A percentile compares a stretch with the other conserved stretches of the same genome.
Evolutionary conservation across 2,113 vertebrate genomes (phyloP).

Genomic region (Tylochromis polylepis): DNA sequence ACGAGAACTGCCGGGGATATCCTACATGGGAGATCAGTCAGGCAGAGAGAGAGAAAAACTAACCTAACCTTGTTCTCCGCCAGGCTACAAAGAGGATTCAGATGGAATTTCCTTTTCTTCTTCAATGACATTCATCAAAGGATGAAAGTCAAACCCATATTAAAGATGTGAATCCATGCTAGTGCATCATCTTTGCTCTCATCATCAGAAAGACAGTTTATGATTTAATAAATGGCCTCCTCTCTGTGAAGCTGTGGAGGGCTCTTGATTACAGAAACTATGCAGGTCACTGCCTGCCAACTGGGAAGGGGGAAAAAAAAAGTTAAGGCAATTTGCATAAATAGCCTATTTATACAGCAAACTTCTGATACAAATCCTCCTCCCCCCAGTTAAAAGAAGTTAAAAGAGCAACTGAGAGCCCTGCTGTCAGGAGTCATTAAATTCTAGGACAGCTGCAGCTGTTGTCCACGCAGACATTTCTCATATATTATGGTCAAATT

Average conservation of each 20-base stretch:
- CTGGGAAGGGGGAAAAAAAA: background rate
- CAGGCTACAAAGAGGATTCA: constrained; percentile 27
- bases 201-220: constrained; percentile 34
- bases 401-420: constrained; percentile 41
- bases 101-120: constrained; percentile 40
- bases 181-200: background rate
- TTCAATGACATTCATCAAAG: constrained; percentile 25
- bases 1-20: constrained; percentile 62
- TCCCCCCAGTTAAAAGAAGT: constrained; percentile 30
- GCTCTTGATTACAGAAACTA: constrained; percentile 49
- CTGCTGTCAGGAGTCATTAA: constrained; percentile 44
- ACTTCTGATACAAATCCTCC: constrained; percentile 43
- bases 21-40: constrained; percentile 60
- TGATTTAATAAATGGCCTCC: constrained; percentile 24
- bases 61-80: background rate
- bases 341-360: constrained; percentile 53
- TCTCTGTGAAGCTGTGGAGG: constrained; percentile 39
- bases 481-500: constrained; percentile 28
- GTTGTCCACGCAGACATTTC: constrained; percentile 23
- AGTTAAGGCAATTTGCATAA: constrained; percentile 59
- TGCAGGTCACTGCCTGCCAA: constrained; percentile 52
- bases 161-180: constrained; percentile 13
- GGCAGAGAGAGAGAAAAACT: constrained; percentile 18
- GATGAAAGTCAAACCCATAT: constrained; percentile 17
- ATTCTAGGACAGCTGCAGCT: constrained; percentile 28